A percentile compares a stretch with the other conserved stretches of the same genome.
These are phyloP conservation scores for Tribolium castaneum DNA, from an alignment of 1,140 invertebrate genomes.

Conservation along the genomic window DNA sequence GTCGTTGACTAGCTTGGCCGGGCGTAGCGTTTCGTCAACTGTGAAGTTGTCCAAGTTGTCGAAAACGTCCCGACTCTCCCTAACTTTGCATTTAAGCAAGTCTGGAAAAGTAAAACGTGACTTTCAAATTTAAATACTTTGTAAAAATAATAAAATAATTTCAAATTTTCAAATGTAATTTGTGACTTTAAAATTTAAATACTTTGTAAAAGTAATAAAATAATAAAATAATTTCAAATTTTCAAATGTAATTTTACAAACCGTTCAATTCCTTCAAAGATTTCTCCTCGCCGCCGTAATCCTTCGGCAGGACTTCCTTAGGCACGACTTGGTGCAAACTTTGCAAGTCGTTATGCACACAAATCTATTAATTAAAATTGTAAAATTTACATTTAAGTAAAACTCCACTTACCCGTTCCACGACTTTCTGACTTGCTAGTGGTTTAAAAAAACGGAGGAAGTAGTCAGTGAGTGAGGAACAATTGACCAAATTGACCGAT, in stretches of 20 bases:
- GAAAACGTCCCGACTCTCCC: slow-evolving; percentile 41
- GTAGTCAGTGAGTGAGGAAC: not conserved
- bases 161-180: no score
- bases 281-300: slow-evolving; percentile 59
- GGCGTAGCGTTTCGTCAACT: not conserved
- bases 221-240: no score
- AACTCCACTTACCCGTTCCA: not conserved
- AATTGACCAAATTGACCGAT: not conserved
- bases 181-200: no score
- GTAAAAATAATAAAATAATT: no score
- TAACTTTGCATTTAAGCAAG: slow-evolving; percentile 44
- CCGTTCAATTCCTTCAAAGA: slow-evolving; percentile 57
- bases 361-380: not conserved
- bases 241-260: slow-evolving; percentile 47
- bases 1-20: not conserved
- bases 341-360: not conserved
- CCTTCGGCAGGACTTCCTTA: slow-evolving; percentile 58
- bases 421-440: not conserved
- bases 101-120: slow-evolving; percentile 38
- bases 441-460: not conserved
- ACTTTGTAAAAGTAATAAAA: no score
- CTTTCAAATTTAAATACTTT: no score
- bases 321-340: slow-evolving; percentile 42
- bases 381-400: not conserved
- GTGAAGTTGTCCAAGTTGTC: slow-evolving; percentile 45